Evolutionary conservation across 2,888 invertebrate genomes (phyloP).

Genomic region (Sepiola atlantica): DNA sequence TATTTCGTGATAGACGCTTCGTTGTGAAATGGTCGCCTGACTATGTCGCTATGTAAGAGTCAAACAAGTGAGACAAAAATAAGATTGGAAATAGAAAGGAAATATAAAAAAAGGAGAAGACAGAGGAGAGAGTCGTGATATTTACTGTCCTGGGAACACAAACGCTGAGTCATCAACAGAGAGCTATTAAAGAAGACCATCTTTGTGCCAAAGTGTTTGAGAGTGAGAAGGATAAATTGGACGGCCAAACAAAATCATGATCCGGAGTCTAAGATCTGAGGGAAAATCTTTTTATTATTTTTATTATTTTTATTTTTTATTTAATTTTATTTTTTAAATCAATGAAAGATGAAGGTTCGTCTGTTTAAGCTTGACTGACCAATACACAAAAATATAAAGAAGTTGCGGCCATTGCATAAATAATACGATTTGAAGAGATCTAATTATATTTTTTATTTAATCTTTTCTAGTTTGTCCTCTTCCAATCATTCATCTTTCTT

Average conservation of each 20-base stretch:
- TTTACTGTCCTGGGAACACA: background rate
- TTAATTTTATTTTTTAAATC: too few relatives aligned
- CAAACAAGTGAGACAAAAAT: background rate
- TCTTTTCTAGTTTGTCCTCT: too few relatives aligned
- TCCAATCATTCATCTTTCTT: background rate
- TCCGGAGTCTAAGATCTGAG: slow-evolving; percentile 19
- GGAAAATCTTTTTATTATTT: background rate
- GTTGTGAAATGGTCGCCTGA: background rate
- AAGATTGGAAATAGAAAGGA: background rate
- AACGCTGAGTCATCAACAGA: background rate
- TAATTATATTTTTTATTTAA: background rate
- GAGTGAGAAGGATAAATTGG: background rate
- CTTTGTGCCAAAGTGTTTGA: background rate
- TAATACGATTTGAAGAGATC: background rate
- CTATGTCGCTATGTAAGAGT: background rate
- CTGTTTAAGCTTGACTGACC: background rate
- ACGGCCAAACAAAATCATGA: background rate
- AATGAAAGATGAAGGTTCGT: background rate
- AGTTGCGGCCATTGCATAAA: background rate
- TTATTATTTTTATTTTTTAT: too few relatives aligned
- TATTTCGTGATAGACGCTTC: background rate
- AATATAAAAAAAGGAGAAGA: background rate
- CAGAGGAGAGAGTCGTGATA: background rate
- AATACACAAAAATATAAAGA: slow-evolving; percentile 20
- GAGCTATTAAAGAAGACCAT: background rate